These are phyloP conservation scores for Psittacula derbiana DNA, from an alignment of 2,797 vertebrate species.

Conservation along the genomic window DNA sequence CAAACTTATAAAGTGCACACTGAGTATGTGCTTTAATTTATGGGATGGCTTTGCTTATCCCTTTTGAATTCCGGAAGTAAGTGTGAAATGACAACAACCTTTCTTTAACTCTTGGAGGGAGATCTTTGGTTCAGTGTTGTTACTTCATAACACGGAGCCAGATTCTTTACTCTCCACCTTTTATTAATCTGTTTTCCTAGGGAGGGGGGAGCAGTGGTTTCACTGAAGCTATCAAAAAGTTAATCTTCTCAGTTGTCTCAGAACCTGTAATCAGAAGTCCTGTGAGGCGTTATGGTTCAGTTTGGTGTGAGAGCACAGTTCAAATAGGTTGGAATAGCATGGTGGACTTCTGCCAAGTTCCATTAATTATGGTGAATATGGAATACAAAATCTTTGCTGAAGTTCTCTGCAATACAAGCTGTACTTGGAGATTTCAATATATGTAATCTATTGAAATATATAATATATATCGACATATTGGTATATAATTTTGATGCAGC, in stretches of 20 bases:
- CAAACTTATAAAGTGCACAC: not conserved
- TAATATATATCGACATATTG: not conserved
- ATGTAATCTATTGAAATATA: not conserved
- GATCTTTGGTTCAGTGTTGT: not conserved
- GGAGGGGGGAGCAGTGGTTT: not conserved
- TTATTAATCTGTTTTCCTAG: not conserved
- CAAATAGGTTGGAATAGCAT: not conserved
- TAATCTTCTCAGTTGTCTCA: not conserved
- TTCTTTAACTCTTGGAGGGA: not conserved
- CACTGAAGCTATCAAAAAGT: not conserved
- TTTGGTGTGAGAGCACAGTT: not conserved
- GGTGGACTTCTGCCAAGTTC: not conserved
- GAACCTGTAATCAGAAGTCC: not conserved
- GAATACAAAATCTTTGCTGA: not conserved
- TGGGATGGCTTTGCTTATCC: not conserved
- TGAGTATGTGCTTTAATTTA: rapidly evolving
- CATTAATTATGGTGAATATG: not conserved
- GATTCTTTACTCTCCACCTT: not conserved
- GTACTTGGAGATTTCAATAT: not conserved
- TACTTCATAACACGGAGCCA: not conserved
- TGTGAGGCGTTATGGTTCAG: not conserved
- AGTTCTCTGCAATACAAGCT: not conserved
- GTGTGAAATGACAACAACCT: not conserved
- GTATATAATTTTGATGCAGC: not conserved
- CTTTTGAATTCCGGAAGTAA: not conserved